phyloP scores from a whole-genome alignment of 2,888 invertebrate genomes.

The Malthinus flaveolus region DNA sequence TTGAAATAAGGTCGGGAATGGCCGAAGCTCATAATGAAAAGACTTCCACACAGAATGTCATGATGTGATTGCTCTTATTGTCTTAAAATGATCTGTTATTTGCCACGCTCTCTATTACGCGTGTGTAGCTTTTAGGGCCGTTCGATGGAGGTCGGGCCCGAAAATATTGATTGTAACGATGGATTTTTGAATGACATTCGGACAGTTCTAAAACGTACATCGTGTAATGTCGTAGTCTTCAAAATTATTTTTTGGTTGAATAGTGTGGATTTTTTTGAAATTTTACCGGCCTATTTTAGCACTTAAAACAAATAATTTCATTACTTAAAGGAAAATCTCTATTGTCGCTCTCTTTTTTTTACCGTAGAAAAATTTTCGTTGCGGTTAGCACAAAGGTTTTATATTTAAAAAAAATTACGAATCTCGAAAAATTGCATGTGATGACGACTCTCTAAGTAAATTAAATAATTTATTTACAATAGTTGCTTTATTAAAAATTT shows the following conservation, averaged over 20 bases:
- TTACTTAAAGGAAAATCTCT: slow-evolving; percentile 12
- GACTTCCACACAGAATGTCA: slow-evolving; percentile 45
- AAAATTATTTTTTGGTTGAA: too few species aligned
- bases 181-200: too few species aligned
- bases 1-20: slow-evolving; percentile 26
- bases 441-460: slow-evolving; percentile 7
- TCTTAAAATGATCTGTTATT: slow-evolving; percentile 26
- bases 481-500: slow-evolving; percentile 3
- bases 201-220: too few species aligned
- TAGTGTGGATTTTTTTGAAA: not conserved
- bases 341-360: slow-evolving; percentile 10
- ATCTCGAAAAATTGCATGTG: too few species aligned
- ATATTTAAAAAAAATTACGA: slow-evolving; percentile 6
- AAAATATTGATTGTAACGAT: too few species aligned
- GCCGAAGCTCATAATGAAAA: slow-evolving; percentile 43
- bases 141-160: too few species aligned
- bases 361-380: too few species aligned
- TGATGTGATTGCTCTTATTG: slow-evolving; percentile 37
- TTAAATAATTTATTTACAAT: not conserved
- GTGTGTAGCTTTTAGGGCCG: too few species aligned
- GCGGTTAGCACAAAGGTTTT: slow-evolving; percentile 21
- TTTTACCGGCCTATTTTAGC: slow-evolving; percentile 19
- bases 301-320: slow-evolving; percentile 11
- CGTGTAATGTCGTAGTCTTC: too few species aligned
- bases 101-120: slow-evolving; percentile 4